Evolutionary conservation across 2,888 invertebrate genomes (phyloP), one percentile per base, ranked within the genome.

Genomic region (Ceriagrion tenellum): DNA sequence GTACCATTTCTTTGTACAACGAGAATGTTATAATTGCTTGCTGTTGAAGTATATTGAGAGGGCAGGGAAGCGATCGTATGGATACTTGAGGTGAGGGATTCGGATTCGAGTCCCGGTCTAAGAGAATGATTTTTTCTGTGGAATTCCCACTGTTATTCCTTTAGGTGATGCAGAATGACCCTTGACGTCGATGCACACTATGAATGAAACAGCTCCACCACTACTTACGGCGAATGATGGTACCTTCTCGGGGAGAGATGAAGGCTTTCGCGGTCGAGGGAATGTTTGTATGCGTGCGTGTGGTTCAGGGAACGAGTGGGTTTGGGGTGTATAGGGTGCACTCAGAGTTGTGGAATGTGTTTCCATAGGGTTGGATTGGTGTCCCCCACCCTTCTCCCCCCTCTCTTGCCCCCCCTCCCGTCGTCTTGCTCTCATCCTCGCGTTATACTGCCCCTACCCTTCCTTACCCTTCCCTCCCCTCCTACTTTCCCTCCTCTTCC

Each of bases 341-440:
- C 30, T 81, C 81, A 81, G 35, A 81, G 26, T 81, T 81, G 35
- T n/a, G 81, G 81, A 81, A 81, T 81, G 81, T 81, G 81, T 81
- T 81, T 81, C 81, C 81, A 35, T 81, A 3, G 81, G 26, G 81
- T 30, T 3, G 81, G 81, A 81, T 81, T 12, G 81, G 81, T 1
- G 30, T 81, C 81, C 35, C 35, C 0, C 35, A 18, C 81, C 16
- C 35, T 35, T 12, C 16, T 35, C n/a, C 30, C 26, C 74, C 47
- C 47, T 8, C 47, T 2, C 74, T 13, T 8, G 6, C 74, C 16
- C 30, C 2, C 74, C 30, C 74, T 74, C 26, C 30, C 74, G n/a
- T n/a, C n/a, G n/a, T n/a, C n/a, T n/a, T n/a, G n/a, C 8, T 10
- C 23, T 69, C 26, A 26, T n/a, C n/a, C 26, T 69, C 69, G 47